These are phyloP conservation scores for Leucoraja ocellata DNA, from an alignment of 2,797 vertebrate species.

Conservation along the genomic window DNA sequence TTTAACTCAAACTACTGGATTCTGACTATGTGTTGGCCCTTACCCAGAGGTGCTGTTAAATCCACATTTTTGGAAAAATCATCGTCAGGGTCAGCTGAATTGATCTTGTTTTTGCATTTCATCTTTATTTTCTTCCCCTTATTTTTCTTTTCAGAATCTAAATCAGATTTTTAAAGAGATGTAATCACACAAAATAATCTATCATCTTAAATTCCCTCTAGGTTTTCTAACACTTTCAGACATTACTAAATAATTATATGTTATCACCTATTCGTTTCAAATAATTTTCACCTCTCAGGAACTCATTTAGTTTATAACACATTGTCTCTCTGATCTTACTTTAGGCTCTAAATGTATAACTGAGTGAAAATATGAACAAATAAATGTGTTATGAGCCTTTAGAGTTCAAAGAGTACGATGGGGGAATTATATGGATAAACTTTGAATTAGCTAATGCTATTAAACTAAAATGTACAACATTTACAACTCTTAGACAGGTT, in stretches of 20 bases:
- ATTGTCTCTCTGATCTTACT: background rate
- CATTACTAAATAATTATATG: background rate
- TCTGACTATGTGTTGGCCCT: background rate
- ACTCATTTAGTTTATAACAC: background rate
- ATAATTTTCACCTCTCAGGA: background rate
- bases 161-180: background rate
- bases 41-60: constrained; percentile 35
- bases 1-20: background rate
- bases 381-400: background rate
- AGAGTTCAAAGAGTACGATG: background rate
- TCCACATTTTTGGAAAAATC: constrained; percentile 20
- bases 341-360: background rate
- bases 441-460: constrained; percentile 13
- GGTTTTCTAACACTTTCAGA: background rate
- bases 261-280: background rate
- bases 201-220: background rate
- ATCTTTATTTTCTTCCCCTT: background rate
- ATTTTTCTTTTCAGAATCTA: constrained; percentile 24
- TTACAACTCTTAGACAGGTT: background rate
- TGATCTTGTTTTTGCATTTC: constrained; percentile 28
- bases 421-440: background rate
- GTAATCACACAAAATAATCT: background rate
- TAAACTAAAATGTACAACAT: background rate
- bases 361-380: background rate
- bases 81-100: background rate